A percentile compares a stretch with the other conserved stretches of the same genome.
Evolutionary conservation across 2,888 invertebrate species (phyloP).

Genomic region (Serrognathus titanus): DNA sequence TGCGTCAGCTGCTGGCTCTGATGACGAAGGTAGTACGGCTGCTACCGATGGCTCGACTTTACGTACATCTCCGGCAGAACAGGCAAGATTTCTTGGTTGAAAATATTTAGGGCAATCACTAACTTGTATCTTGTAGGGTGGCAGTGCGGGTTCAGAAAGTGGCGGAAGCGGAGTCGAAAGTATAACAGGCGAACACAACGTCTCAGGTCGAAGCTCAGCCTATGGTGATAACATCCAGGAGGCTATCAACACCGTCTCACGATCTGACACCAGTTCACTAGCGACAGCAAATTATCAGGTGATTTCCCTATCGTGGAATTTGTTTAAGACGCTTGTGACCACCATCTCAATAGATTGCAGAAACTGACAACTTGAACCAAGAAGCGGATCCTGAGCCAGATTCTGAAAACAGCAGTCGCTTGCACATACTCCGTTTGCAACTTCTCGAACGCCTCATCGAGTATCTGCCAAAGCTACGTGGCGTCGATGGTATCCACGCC

Average conservation of each 20-base stretch:
- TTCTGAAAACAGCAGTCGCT: constrained; percentile 47
- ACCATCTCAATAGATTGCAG: constrained; percentile 25
- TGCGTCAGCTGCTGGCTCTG: constrained; percentile 85
- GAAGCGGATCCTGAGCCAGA: constrained; percentile 40
- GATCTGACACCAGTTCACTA: constrained; percentile 58
- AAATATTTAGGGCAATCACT: background rate
- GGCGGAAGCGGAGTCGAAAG: constrained; percentile 91
- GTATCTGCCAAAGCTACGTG: constrained; percentile 71
- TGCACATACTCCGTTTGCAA: constrained; percentile 67
- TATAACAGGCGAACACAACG: constrained; percentile 79
- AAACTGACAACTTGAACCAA: constrained; percentile 35
- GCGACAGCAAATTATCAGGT: constrained; percentile 50
- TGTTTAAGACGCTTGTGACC: too few species aligned
- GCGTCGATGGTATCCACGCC: constrained; percentile 77
- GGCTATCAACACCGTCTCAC: constrained; percentile 49
- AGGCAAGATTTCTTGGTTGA: constrained; percentile 43
- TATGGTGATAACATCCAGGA: constrained; percentile 74
- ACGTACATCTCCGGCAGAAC: constrained; percentile 79
- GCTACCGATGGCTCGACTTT: constrained; percentile 93
- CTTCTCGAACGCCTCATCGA: constrained; percentile 74
- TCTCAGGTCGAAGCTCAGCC: constrained; percentile 89
- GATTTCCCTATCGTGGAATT: background rate
- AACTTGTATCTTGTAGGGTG: constrained; percentile 32
- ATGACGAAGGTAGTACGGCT: constrained; percentile 93
- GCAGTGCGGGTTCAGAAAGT: constrained; percentile 74